Evolutionary conservation across 2,888 invertebrate species (phyloP).

Genomic region (Chrysolina oricalcia): DNA sequence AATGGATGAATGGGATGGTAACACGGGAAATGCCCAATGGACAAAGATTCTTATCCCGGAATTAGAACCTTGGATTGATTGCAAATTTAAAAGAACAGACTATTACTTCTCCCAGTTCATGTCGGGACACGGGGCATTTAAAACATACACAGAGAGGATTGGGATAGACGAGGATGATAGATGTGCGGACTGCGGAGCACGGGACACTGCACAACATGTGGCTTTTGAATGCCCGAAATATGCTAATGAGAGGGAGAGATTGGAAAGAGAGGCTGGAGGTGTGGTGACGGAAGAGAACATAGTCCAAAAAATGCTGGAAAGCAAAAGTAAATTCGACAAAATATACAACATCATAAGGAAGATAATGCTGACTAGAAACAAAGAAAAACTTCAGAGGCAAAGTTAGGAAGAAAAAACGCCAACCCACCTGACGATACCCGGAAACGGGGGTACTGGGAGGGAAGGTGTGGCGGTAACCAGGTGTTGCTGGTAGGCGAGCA

Average conservation of each 20-base stretch:
- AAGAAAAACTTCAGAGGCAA: conserved; percentile 24
- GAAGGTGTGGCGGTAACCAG: too few relatives aligned
- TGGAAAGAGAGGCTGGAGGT: not conserved
- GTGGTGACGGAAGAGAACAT: not conserved
- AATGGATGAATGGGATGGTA: not conserved
- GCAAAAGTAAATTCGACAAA: not conserved
- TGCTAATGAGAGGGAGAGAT: not conserved
- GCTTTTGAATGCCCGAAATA: conserved; percentile 36
- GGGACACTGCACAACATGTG: conserved; percentile 38
- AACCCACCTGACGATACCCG: not conserved
- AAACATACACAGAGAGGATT: conserved; percentile 36
- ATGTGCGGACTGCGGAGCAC: conserved; percentile 31
- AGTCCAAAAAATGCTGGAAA: not conserved
- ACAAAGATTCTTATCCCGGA: conserved; percentile 27
- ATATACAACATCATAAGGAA: not conserved
- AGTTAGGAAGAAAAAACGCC: not conserved
- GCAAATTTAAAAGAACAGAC: not conserved
- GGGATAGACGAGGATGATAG: conserved; percentile 29
- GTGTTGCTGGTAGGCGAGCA: too few relatives aligned
- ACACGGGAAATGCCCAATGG: conserved; percentile 9
- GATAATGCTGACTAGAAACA: conserved; percentile 29
- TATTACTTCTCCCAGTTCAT: conserved; percentile 38
- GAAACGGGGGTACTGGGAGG: not conserved
- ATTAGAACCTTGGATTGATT: conserved; percentile 29
- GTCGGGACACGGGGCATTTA: conserved; percentile 16